Evolutionary conservation across 2,797 vertebrate species (phyloP).

Genomic region (Enteromius viviparus): DNA sequence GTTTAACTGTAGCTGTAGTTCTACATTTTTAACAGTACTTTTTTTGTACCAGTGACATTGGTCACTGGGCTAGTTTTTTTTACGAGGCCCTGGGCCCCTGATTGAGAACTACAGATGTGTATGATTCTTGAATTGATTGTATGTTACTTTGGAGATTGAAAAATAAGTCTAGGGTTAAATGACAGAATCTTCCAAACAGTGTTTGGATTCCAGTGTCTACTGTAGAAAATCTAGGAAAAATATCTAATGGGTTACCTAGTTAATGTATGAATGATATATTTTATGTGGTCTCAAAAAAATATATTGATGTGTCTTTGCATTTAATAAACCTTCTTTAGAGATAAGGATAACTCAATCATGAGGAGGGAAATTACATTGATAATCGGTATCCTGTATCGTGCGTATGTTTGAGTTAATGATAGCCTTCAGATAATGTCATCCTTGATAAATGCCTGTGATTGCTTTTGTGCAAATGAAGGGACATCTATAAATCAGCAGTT

Average conservation of each 20-base stretch:
- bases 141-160: background rate
- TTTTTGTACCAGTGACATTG: too few relatives aligned
- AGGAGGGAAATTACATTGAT: background rate
- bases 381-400: background rate
- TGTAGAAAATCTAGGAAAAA: background rate
- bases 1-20: background rate
- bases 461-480: background rate
- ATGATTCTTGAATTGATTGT: background rate
- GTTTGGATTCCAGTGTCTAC: background rate
- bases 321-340: background rate
- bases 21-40: background rate
- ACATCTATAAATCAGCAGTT: slow-evolving; percentile 14
- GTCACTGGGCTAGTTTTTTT: background rate
- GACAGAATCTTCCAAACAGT: background rate
- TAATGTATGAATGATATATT: background rate
- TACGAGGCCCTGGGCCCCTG: background rate
- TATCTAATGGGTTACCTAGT: background rate
- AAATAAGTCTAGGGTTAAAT: background rate
- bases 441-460: background rate
- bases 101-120: background rate
- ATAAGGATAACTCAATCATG: background rate
- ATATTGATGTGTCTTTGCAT: background rate
- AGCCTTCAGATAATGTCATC: background rate
- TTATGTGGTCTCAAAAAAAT: background rate
- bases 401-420: background rate